phyloP scores from a whole-genome alignment of 2,113 vertebrate genomes.

The Herpetotheres cachinnans region DNA sequence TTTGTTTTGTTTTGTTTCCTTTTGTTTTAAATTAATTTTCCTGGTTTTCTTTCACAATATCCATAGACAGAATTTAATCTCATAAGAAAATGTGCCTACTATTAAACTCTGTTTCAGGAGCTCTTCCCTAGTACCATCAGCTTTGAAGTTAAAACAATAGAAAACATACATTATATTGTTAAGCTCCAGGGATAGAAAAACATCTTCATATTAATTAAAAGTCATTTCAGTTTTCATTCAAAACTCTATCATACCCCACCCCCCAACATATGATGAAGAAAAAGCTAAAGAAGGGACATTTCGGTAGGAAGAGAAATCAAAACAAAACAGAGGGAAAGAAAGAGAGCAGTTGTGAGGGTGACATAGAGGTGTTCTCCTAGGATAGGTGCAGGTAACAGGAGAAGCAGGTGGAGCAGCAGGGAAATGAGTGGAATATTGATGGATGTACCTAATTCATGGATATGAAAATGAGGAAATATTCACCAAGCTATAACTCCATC shows the following conservation, averaged over 20 bases:
- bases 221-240: not conserved
- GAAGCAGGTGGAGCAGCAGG: not conserved
- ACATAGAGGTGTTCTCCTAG: not conserved
- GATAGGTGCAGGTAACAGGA: not conserved
- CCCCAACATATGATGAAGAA: not conserved
- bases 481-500: not conserved
- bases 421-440: not conserved
- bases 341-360: rapidly evolving
- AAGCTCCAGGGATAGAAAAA: not conserved
- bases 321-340: not conserved
- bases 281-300: not conserved
- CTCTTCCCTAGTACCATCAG: not conserved
- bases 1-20: not conserved
- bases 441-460: not conserved
- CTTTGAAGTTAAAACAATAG: not conserved
- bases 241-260: not conserved
- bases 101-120: not conserved
- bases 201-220: not conserved
- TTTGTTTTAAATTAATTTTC: not conserved
- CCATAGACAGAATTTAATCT: not conserved
- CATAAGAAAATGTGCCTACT: not conserved
- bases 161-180: not conserved
- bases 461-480: not conserved
- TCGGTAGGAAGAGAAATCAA: not conserved
- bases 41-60: not conserved